A percentile compares a stretch with the other conserved stretches of the same genome.
Evolutionary conservation across 2,888 invertebrate genomes (phyloP).

Genomic region (Agonum fuliginosum): DNA sequence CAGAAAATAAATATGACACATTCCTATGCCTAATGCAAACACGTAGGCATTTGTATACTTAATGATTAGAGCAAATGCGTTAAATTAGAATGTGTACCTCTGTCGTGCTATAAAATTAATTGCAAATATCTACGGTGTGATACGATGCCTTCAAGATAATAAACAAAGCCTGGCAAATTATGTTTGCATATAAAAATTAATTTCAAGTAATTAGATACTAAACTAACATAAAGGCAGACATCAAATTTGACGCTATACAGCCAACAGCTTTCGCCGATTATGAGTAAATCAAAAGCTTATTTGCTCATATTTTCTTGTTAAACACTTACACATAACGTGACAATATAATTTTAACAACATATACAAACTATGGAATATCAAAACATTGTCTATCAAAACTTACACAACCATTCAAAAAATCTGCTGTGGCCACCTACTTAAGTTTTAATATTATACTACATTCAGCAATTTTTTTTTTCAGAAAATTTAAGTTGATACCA

Average conservation of each 20-base stretch:
- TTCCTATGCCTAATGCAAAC: slow-evolving; percentile 21
- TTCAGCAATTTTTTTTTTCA: no score
- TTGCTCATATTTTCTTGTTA: background rate
- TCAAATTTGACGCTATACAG: background rate
- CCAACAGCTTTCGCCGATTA: background rate
- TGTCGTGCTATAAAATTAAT: slow-evolving; percentile 34
- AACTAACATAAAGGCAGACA: background rate
- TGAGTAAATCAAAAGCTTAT: background rate
- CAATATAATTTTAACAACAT: background rate
- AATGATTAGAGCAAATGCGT: slow-evolving; percentile 34
- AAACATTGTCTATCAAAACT: no score
- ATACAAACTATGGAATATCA: no score
- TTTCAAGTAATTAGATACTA: slow-evolving; percentile 8
- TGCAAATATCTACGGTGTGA: slow-evolving; percentile 20
- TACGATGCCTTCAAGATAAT: background rate
- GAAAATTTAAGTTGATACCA: no score
- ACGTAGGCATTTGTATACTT: slow-evolving; percentile 25
- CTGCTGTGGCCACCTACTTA: no score
- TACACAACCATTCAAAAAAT: no score
- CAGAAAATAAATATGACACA: slow-evolving; percentile 42
- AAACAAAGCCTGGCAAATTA: slow-evolving; percentile 24
- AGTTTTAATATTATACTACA: no score
- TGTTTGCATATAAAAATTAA: slow-evolving; percentile 11
- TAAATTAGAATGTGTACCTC: slow-evolving; percentile 35
- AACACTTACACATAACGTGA: background rate